phyloP scores from a whole-genome alignment of 2,888 invertebrate species.

The Hirtodrosophila alboralis region DNA sequence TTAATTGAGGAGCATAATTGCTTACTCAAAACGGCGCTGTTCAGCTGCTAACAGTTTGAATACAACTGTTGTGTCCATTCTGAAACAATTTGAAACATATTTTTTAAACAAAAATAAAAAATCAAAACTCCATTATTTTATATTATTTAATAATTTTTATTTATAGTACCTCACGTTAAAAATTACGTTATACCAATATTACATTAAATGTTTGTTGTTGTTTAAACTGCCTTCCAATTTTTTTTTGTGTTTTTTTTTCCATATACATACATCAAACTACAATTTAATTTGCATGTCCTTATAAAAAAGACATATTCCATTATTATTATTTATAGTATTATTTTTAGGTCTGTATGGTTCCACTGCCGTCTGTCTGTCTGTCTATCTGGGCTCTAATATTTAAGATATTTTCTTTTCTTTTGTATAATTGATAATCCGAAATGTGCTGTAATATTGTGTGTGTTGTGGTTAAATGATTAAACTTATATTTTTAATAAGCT shows the following conservation, averaged over 20 bases:
- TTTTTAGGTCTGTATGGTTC: slow-evolving; percentile 53
- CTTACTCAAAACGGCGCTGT: neutral
- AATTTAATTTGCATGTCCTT: slow-evolving; percentile 43
- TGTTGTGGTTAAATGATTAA: slow-evolving; percentile 73
- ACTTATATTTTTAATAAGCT: slow-evolving; percentile 61
- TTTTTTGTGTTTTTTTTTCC: too few relatives aligned
- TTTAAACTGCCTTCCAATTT: slow-evolving; percentile 62
- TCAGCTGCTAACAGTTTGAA: slow-evolving; percentile 8
- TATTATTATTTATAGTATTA: slow-evolving; percentile 35
- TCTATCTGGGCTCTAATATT: slow-evolving; percentile 67
- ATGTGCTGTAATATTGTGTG: slow-evolving; percentile 76
- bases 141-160: slow-evolving; percentile 79
- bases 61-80: slow-evolving; percentile 4
- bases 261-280: slow-evolving; percentile 67
- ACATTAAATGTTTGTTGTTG: slow-evolving; percentile 69
- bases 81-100: neutral
- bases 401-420: slow-evolving; percentile 49
- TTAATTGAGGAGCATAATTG: slow-evolving; percentile 17
- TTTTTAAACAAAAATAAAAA: neutral
- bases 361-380: too few relatives aligned
- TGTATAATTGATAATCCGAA: slow-evolving; percentile 69
- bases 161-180: slow-evolving; percentile 79
- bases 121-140: slow-evolving; percentile 18
- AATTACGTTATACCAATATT: slow-evolving; percentile 78
- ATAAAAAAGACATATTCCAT: slow-evolving; percentile 48